phyloP scores from a whole-genome alignment of 1,140 invertebrate species.

The Acromyrmex charruanus region DNA sequence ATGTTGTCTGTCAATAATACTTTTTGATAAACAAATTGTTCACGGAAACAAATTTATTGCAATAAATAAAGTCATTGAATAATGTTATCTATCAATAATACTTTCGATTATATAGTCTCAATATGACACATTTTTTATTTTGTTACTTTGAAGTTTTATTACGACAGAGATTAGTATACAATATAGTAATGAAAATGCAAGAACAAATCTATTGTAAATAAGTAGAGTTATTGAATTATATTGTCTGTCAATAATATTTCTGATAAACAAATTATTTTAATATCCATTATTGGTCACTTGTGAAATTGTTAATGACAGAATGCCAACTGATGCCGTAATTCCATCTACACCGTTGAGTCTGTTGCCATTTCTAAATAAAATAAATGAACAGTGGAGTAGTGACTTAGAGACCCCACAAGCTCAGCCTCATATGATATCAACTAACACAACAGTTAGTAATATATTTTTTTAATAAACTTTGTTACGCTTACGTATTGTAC shows the following conservation, averaged over 20 bases:
- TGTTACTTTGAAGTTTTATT: slow-evolving; percentile 19
- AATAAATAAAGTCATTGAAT: too few relatives aligned
- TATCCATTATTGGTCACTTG: neutral
- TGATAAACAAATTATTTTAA: neutral
- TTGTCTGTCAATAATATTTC: neutral
- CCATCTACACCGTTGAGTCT: slow-evolving; percentile 80
- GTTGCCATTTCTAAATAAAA: slow-evolving; percentile 78
- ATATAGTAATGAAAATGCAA: neutral
- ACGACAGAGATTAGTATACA: neutral
- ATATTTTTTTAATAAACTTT: slow-evolving; percentile 20
- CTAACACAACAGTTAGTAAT: neutral
- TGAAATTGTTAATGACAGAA: slow-evolving; percentile 65
- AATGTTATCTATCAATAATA: too few relatives aligned
- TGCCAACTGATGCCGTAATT: slow-evolving; percentile 71
- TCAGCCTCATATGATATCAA: neutral
- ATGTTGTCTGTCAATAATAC: too few relatives aligned
- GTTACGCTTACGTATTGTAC: neutral
- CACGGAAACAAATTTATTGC: too few relatives aligned
- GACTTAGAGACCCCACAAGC: slow-evolving; percentile 81
- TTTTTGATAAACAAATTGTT: neutral
- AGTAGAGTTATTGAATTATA: neutral
- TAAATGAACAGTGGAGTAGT: slow-evolving; percentile 79
- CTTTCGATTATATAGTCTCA: too few relatives aligned
- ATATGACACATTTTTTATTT: slow-evolving; percentile 35
- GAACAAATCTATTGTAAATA: neutral